Conservation (phyloP, 1,140 invertebrate genomes). For the Lasioglossum albipes region DNA sequence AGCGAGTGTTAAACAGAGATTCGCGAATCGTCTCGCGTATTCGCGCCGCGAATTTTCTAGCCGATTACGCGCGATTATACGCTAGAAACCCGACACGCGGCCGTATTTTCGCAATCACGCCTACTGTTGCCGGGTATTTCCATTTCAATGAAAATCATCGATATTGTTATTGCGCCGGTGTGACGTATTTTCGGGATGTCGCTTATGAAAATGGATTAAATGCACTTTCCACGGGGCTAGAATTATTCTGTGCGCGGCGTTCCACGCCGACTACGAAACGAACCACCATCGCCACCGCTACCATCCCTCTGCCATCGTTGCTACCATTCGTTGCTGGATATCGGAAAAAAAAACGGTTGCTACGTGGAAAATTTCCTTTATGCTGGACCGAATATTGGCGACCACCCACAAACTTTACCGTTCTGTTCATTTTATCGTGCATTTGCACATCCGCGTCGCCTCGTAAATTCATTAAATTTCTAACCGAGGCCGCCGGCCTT, state of each 20-base stretch:
- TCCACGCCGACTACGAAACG: background rate
- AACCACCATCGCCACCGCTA: too few species aligned
- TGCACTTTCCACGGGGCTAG: slow-evolving; percentile 28
- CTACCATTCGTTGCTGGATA: background rate
- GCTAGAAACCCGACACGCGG: background rate
- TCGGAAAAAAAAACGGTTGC: background rate
- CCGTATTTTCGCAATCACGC: slow-evolving; percentile 51
- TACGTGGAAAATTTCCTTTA: slow-evolving; percentile 4
- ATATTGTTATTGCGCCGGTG: slow-evolving; percentile 56
- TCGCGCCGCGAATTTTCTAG: slow-evolving; percentile 34
- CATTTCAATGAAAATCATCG: slow-evolving; percentile 66
- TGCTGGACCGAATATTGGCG: background rate
- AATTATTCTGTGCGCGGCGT: slow-evolving; percentile 28
- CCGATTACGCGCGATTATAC: slow-evolving; percentile 45
- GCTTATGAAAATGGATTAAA: slow-evolving; percentile 62
- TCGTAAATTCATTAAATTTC: too few species aligned
- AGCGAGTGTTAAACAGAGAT: too few species aligned
- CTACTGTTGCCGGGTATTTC: slow-evolving; percentile 33
- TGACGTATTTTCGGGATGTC: slow-evolving; percentile 44
- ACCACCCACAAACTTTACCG: background rate
- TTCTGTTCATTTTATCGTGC: background rate
- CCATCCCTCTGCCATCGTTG: too few species aligned
- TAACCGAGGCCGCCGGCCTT: background rate
- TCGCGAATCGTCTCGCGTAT: too few species aligned
- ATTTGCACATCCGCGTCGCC: background rate